Evolutionary conservation across 2,113 vertebrate genomes (phyloP), one percentile per base, ranked within the genome.

Genomic region (Chamaetylas fuelleborni): DNA sequence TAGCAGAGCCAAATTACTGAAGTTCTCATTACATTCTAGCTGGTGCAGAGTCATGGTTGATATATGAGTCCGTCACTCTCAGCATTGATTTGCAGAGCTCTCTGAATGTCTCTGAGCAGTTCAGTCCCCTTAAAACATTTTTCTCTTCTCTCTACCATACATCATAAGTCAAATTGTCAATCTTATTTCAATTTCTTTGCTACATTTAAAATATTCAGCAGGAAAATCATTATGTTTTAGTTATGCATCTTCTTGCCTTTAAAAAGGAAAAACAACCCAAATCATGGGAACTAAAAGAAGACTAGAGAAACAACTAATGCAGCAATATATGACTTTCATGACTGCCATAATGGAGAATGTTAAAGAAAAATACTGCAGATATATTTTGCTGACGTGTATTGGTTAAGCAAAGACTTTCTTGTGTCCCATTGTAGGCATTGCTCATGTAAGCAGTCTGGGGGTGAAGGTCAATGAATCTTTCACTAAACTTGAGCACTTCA

Each of bases 1-100:
- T 74, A 95, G 93, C 95, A 97, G 86, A 96, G 73, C 33, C 72
- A 92, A 91, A 94, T 92, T 81, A 81, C 83, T 86, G 61, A 87
- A 86, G 79, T 91, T 96, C 88, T 97, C 85, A 93, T 95, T 96
- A 91, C 71, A 72, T 85, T 64, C 80, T 67, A 66, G 79, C 81
- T 79, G 29, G 36, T 76, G 64, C 81, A 96, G 65, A 96, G 90
- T 92, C 91, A 72, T 57, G 70, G 71, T 53, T 96, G 95, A 97
- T 94, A 88, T 96, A 96, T 40, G 83, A 97, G 86, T 71, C 90
- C 43, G 1, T 88, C 48, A 89, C 47, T 94, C 90, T 73, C 60
- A 70, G n/a, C 81, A 92, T 28, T 65, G 79, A 97, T 95, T 81
- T 94, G 65, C 69, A 92, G 71, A 94, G 65, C 34, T 48, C 81